These are phyloP conservation scores for Hemibagrus wyckioides DNA, from an alignment of 2,113 vertebrate genomes.

Conservation along the genomic window DNA sequence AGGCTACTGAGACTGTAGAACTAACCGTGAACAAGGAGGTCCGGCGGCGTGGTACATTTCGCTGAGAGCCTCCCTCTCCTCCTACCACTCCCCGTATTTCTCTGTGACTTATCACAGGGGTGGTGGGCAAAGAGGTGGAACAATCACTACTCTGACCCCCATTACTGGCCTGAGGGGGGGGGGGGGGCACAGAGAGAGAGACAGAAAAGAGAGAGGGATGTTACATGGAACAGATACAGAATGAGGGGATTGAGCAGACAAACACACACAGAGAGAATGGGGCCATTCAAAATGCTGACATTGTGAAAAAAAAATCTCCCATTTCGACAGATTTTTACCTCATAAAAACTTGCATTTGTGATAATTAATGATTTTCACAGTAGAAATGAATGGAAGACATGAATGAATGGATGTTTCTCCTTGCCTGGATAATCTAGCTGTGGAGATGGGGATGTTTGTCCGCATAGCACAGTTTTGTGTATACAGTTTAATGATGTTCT, in stretches of 20 bases:
- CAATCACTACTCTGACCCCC: conserved; percentile 86
- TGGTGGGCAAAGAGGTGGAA: conserved; percentile 90
- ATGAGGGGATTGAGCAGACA: conserved; percentile 23
- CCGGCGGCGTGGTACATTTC: conserved; percentile 84
- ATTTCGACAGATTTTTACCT: background rate
- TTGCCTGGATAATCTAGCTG: background rate
- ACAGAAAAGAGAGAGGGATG: conserved; percentile 40
- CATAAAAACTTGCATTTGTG: background rate
- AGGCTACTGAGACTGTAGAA: conserved; percentile 32
- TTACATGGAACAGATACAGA: conserved; percentile 26
- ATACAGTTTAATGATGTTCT: background rate
- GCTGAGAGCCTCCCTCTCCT: conserved; percentile 77
- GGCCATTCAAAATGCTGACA: background rate
- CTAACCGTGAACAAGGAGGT: conserved; percentile 93
- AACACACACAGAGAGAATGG: conserved; percentile 5
- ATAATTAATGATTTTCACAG: background rate
- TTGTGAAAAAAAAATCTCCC: background rate
- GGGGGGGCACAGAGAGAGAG: conserved; percentile 26
- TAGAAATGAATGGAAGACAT: conserved; percentile 6
- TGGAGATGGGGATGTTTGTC: background rate
- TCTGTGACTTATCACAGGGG: conserved; percentile 88
- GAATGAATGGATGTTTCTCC: background rate
- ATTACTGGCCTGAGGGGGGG: conserved; percentile 81
- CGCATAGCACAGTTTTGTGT: background rate
- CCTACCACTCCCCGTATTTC: conserved; percentile 81